These are phyloP conservation scores for Sciurus vulgaris DNA, from an alignment of 2,797 vertebrate species.

Conservation along the genomic window DNA sequence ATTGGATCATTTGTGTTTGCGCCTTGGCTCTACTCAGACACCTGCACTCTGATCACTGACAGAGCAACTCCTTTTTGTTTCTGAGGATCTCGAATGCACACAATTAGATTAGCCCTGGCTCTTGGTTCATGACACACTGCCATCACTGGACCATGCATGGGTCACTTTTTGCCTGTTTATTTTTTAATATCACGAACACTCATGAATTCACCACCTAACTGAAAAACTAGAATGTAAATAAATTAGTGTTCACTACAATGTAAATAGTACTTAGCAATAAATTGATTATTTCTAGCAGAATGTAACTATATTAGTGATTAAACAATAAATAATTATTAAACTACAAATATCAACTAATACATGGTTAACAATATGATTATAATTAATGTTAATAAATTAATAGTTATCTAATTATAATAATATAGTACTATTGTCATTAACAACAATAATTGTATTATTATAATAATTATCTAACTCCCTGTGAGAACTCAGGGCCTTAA, in stretches of 20 bases:
- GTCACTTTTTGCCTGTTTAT: not conserved
- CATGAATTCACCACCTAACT: not conserved
- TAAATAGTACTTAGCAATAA: constrained; percentile 39
- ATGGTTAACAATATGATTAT: not conserved
- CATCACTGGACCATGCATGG: fast-evolving
- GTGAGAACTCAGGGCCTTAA: not conserved
- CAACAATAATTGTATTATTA: not conserved
- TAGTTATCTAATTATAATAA: not conserved
- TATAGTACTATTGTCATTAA: not conserved
- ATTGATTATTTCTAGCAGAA: constrained; percentile 6
- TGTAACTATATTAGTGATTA: constrained; percentile 1
- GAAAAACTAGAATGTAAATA: not conserved
- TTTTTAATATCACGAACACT: not conserved
- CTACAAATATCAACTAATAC: constrained; percentile 41
- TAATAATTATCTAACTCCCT: constrained; percentile 25
- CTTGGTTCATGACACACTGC: not conserved
- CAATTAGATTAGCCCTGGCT: not conserved
- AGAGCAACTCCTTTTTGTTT: not conserved
- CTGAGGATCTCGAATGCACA: not conserved
- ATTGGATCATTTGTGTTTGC: not conserved
- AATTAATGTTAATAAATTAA: not conserved
- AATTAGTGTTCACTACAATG: not conserved
- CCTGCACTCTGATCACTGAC: not conserved
- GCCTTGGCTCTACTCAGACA: not conserved
- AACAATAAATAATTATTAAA: constrained; percentile 32